A percentile compares a stretch with the other conserved stretches of the same genome.
Conservation (phyloP, 2,113 vertebrate species). For the Neotoma lepida region DNA sequence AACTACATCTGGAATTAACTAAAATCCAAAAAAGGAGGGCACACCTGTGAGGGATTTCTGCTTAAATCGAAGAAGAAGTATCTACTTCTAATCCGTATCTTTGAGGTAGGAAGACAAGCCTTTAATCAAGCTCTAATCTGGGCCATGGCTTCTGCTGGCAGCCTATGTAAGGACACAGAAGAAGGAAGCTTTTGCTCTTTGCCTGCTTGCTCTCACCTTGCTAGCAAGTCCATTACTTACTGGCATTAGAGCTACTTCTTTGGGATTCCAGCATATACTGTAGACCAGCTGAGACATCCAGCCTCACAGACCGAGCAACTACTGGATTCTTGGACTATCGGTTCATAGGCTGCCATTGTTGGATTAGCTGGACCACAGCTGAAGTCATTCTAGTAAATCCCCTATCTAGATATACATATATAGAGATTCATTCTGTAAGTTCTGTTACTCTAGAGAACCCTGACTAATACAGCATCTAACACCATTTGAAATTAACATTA, state of each 20-base stretch:
- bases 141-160: not conserved
- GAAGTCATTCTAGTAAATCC: not conserved
- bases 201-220: not conserved
- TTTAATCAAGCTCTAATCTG: not conserved
- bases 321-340: not conserved
- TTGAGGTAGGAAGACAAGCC: not conserved
- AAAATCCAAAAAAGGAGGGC: not conserved
- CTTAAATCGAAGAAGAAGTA: not conserved
- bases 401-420: not conserved
- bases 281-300: not conserved
- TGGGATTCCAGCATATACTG: not conserved
- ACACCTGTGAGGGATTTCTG: not conserved
- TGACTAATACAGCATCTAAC: not conserved
- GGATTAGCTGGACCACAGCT: not conserved
- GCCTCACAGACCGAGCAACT: not conserved
- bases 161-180: not conserved
- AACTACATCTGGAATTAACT: not conserved
- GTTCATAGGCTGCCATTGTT: not conserved
- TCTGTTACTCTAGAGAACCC: not conserved
- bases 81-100: not conserved
- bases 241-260: not conserved
- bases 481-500: conserved; percentile 31
- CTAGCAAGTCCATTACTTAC: not conserved
- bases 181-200: not conserved
- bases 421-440: not conserved